A percentile compares a stretch with the other conserved stretches of the same genome.
These are phyloP conservation scores for Halisarca cf. caerulea DNA, from an alignment of 37 sponge, comb jelly and placozoan genomes.

Conservation along the genomic window DNA sequence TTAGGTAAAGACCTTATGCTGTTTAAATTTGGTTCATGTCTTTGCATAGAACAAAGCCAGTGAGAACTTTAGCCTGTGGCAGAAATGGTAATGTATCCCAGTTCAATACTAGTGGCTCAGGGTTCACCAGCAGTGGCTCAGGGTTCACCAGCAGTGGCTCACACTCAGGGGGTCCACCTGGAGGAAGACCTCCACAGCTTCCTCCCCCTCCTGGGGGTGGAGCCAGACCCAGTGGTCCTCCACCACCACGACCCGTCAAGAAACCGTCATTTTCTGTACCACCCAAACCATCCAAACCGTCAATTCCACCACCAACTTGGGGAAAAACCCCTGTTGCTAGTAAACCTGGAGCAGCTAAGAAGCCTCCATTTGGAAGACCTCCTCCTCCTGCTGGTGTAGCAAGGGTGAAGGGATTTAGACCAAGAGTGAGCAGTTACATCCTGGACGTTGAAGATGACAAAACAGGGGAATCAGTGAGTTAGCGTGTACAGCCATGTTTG, in stretches of 20 bases:
- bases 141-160: background rate
- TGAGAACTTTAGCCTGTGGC: background rate
- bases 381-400: no score
- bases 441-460: conserved; percentile 5
- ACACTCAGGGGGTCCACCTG: background rate
- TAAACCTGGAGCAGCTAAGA: background rate
- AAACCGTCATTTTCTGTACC: background rate
- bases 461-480: background rate
- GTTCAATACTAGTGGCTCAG: no score
- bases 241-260: background rate
- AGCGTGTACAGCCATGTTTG: no score
- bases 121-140: no score
- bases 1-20: no score
- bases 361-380: no score
- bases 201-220: conserved; percentile 4
- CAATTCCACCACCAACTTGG: background rate
- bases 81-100: background rate
- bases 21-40: background rate
- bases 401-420: background rate
- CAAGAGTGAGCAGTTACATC: conserved; percentile 9
- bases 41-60: background rate
- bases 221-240: background rate
- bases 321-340: background rate
- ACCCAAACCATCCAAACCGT: background rate
- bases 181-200: conserved; percentile 2